These are phyloP conservation scores for Tachina lurida DNA, from an alignment of 2,888 invertebrate genomes.

Conservation along the genomic window DNA sequence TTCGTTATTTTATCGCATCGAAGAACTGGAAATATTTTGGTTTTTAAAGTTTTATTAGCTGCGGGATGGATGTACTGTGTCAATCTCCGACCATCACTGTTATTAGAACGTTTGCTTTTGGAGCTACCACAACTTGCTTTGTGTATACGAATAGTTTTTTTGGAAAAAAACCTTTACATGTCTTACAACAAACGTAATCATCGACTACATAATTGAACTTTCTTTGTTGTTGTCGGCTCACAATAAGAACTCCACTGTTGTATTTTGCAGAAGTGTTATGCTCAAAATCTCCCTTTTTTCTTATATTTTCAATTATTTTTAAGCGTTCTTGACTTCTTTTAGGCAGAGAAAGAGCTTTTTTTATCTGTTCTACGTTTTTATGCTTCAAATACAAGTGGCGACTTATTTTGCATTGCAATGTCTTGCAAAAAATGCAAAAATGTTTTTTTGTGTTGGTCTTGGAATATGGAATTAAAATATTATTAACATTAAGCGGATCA, in stretches of 20 bases:
- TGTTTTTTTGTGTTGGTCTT: conserved; percentile 1
- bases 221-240: conserved; percentile 3
- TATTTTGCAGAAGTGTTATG: neutral
- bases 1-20: too few relatives aligned
- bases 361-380: neutral
- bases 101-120: too few relatives aligned
- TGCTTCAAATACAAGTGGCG: conserved; percentile 7
- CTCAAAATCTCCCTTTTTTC: neutral
- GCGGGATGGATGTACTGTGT: too few relatives aligned
- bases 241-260: conserved; percentile 11
- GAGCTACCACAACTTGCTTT: too few relatives aligned
- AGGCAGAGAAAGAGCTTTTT: neutral
- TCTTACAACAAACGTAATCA: conserved; percentile 5
- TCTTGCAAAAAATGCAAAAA: conserved; percentile 17
- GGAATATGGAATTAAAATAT: neutral
- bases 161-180: too few relatives aligned
- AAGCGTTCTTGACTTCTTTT: too few relatives aligned
- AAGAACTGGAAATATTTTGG: too few relatives aligned
- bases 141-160: too few relatives aligned
- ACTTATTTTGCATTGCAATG: neutral
- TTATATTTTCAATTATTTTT: too few relatives aligned
- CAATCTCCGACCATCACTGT: too few relatives aligned
- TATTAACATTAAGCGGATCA: neutral
- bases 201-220: neutral
- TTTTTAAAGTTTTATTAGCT: too few relatives aligned